A percentile compares a stretch with the other conserved stretches of the same genome.
Conservation (phyloP, 37 sponge, comb jelly and placozoan genomes). For the Eunapius fragilis region DNA sequence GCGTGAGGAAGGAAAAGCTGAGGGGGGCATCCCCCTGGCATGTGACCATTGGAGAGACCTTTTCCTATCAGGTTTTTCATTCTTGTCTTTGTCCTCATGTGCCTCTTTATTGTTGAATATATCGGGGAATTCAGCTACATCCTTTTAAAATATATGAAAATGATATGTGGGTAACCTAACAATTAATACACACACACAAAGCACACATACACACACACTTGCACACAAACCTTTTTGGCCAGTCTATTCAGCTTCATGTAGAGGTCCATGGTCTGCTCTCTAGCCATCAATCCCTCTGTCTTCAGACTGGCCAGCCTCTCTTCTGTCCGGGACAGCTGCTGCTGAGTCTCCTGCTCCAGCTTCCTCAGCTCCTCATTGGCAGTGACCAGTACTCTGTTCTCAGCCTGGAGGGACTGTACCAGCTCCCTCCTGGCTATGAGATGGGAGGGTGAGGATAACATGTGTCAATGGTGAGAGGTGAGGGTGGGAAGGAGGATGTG, state of each 20-base stretch:
- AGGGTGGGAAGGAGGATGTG: background rate
- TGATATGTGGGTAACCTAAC: background rate
- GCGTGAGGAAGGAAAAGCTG: background rate
- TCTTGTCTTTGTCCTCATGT: background rate
- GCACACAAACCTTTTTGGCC: conserved; percentile 5
- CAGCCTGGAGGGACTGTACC: conserved; percentile 6
- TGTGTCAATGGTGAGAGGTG: too few species aligned
- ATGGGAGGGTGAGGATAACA: too few species aligned
- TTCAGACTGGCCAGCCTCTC: conserved; percentile 10
- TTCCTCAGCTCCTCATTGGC: conserved; percentile 10
- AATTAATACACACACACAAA: background rate
- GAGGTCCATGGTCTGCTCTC: background rate
- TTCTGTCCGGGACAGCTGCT: conserved; percentile 8
- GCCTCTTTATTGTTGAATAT: background rate
- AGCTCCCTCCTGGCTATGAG: conserved; percentile 11
- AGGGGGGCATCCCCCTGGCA: background rate
- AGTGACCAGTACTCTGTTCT: conserved; percentile 1
- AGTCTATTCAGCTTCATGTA: conserved; percentile 13
- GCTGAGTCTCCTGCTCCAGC: conserved; percentile 17
- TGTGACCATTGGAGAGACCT: background rate
- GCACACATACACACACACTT: background rate
- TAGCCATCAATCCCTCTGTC: background rate
- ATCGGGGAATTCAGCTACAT: background rate
- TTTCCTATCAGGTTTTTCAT: background rate
- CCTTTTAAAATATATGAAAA: background rate